Evolutionary conservation across 92 coral and sea anemone genomes (phyloP).

Genomic region (Bergia puertoricense): DNA sequence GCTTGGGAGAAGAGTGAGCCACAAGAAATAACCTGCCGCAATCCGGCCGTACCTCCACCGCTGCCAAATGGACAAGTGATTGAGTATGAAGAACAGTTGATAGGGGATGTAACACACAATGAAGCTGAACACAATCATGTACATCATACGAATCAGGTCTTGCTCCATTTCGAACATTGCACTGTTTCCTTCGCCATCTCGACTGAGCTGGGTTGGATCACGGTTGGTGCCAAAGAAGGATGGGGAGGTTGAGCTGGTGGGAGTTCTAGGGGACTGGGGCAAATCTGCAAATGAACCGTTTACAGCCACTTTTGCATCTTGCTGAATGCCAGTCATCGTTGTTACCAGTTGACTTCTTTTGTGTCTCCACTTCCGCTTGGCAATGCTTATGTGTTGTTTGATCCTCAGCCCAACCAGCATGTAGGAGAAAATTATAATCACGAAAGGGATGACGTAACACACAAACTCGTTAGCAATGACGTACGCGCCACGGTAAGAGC

Average conservation of each 20-base stretch:
- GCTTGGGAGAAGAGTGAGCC: conserved; percentile 30
- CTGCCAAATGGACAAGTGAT: conserved; percentile 31
- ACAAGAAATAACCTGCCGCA: conserved; percentile 8
- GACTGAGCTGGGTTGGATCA: not conserved
- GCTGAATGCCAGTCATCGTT: not conserved
- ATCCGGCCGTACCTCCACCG: not conserved
- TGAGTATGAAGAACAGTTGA: conserved; percentile 56
- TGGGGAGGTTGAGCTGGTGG: not conserved
- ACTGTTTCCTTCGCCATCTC: not conserved
- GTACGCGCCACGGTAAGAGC: conserved; percentile 20
- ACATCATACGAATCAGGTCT: conserved; percentile 78
- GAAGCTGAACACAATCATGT: conserved; percentile 69
- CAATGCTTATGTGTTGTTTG: conserved; percentile 47
- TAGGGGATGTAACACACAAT: conserved; percentile 72
- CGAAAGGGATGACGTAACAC: conserved; percentile 56
- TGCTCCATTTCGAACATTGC: conserved; percentile 51
- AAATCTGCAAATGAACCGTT: not conserved
- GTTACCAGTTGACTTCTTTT: not conserved
- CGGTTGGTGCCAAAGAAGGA: not conserved
- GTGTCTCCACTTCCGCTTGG: not conserved
- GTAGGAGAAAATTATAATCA: conserved; percentile 66
- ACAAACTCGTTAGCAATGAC: conserved; percentile 49
- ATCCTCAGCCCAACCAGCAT: conserved; percentile 67
- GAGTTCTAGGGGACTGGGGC: not conserved
- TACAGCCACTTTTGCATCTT: not conserved